phyloP scores from a whole-genome alignment of 2,797 vertebrate species.

The Remorina albescens region DNA sequence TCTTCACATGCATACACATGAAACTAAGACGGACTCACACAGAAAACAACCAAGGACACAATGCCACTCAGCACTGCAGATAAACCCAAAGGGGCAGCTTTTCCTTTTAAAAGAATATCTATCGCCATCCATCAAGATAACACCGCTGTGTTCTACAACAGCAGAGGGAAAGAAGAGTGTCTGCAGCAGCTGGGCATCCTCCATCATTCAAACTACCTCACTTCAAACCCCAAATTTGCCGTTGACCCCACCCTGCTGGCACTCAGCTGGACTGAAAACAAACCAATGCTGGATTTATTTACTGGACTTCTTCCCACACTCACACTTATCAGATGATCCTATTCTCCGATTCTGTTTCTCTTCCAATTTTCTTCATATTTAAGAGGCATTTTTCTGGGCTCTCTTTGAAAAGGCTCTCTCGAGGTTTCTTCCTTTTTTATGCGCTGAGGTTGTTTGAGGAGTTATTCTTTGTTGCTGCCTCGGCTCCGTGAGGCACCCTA shows the following conservation, averaged over 20 bases:
- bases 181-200: neutral
- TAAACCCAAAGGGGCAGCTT: slow-evolving; percentile 17
- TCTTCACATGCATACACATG: neutral
- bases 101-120: slow-evolving; percentile 22
- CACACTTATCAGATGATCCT: slow-evolving; percentile 1
- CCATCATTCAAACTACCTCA: neutral
- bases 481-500: slow-evolving; percentile 8
- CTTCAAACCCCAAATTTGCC: neutral
- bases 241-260: neutral
- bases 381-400: slow-evolving; percentile 16
- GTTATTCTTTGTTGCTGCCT: slow-evolving; percentile 15
- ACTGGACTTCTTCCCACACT: neutral
- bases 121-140: slow-evolving; percentile 30
- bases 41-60: slow-evolving; percentile 16
- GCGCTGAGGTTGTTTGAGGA: slow-evolving; percentile 41
- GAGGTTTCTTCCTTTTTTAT: slow-evolving; percentile 28
- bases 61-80: neutral
- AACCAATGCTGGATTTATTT: neutral
- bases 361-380: slow-evolving; percentile 1
- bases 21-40: slow-evolving; percentile 6
- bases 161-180: neutral
- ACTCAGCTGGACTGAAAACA: neutral
- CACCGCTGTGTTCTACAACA: slow-evolving; percentile 3
- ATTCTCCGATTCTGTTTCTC: neutral
- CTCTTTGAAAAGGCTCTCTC: slow-evolving; percentile 42